These are phyloP conservation scores for Dermatemys mawii DNA, from an alignment of 2,113 vertebrate species.

Conservation along the genomic window DNA sequence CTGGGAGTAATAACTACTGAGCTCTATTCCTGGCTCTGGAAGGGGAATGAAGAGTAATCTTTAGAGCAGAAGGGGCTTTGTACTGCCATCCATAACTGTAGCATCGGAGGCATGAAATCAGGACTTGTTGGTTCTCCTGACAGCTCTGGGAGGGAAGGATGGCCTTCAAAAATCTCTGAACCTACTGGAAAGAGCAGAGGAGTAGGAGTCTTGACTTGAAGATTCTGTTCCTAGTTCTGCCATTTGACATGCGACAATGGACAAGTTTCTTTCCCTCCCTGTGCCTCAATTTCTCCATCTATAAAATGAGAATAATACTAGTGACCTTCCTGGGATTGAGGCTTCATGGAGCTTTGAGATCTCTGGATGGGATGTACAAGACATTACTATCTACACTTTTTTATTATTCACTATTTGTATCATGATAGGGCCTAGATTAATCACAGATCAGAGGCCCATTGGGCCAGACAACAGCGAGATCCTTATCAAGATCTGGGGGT, in stretches of 20 bases:
- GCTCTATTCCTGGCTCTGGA: neutral
- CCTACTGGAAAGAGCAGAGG: neutral
- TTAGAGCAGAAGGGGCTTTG: neutral
- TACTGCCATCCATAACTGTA: too few relatives aligned
- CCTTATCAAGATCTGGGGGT: neutral
- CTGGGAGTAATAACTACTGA: neutral
- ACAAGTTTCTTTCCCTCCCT: neutral
- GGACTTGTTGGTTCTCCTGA: neutral
- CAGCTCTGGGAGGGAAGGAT: neutral
- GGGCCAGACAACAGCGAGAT: neutral
- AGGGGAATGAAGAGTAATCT: neutral
- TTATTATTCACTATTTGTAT: neutral
- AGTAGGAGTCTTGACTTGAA: neutral
- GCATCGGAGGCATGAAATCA: neutral
- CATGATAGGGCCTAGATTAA: neutral
- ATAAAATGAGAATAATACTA: neutral
- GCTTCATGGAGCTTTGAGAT: neutral
- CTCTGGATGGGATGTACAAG: neutral
- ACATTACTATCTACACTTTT: neutral
- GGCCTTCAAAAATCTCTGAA: neutral
- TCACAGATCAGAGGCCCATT: neutral
- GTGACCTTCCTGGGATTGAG: neutral
- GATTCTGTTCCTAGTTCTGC: neutral
- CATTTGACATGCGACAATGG: neutral
- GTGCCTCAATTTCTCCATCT: neutral